Evolutionary conservation across 2,888 invertebrate species (phyloP).

Genomic region (Julus scanicus): DNA sequence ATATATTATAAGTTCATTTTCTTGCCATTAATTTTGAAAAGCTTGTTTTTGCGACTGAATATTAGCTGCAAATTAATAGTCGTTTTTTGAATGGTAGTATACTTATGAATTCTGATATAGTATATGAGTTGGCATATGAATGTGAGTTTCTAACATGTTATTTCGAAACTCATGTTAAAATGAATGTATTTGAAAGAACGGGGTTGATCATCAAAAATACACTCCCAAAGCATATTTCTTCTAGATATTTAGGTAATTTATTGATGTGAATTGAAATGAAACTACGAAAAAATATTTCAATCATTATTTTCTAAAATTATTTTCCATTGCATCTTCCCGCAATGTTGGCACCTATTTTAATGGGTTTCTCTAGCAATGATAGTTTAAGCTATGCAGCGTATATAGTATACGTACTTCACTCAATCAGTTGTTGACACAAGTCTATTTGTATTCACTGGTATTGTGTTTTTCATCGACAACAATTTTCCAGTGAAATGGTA

Average conservation of each 20-base stretch:
- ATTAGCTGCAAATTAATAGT: not conserved
- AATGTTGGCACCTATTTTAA: too few relatives aligned
- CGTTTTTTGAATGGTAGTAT: not conserved
- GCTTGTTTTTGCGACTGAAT: not conserved
- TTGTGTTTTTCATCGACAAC: not conserved
- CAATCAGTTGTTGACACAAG: not conserved
- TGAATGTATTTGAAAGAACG: not conserved
- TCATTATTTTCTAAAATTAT: too few relatives aligned
- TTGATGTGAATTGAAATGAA: too few relatives aligned
- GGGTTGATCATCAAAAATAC: too few relatives aligned
- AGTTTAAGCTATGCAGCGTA: not conserved
- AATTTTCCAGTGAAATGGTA: not conserved
- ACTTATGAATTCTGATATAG: not conserved
- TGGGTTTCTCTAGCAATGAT: too few relatives aligned
- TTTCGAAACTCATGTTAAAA: not conserved
- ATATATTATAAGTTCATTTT: conserved; percentile 24
- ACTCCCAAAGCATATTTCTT: too few relatives aligned
- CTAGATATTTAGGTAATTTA: too few relatives aligned
- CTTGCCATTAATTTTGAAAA: not conserved
- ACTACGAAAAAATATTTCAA: too few relatives aligned
- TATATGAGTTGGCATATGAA: not conserved
- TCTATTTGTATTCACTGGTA: not conserved
- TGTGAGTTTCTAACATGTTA: not conserved
- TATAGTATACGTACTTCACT: not conserved
- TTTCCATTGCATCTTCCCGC: too few relatives aligned